A percentile compares a stretch with the other conserved stretches of the same genome.
These are phyloP conservation scores for Agrotis segetum DNA, from an alignment of 2,888 invertebrate genomes.

Conservation along the genomic window DNA sequence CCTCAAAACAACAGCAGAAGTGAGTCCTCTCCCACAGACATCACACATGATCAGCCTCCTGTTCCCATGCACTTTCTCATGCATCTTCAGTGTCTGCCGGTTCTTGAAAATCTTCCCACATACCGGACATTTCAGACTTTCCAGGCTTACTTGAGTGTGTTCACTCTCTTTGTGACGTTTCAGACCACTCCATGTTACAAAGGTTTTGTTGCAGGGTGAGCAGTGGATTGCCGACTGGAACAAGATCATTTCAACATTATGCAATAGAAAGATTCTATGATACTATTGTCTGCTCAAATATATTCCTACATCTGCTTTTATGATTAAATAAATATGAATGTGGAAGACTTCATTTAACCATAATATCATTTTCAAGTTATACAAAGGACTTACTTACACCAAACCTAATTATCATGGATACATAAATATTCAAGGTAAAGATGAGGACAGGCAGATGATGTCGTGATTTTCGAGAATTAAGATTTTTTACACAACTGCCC, in stretches of 20 bases:
- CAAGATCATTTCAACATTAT: too few relatives aligned
- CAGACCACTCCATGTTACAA: constrained; percentile 81
- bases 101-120: constrained; percentile 85
- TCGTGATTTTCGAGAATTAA: too few relatives aligned
- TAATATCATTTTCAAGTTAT: background rate
- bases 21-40: constrained; percentile 83
- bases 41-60: constrained; percentile 80
- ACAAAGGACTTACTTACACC: too few relatives aligned
- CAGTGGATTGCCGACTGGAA: constrained; percentile 76
- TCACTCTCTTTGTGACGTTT: constrained; percentile 79
- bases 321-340: too few relatives aligned
- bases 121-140: constrained; percentile 76
- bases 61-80: constrained; percentile 77
- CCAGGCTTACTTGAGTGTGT: constrained; percentile 76
- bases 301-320: too few relatives aligned
- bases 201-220: constrained; percentile 80
- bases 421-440: too few relatives aligned
- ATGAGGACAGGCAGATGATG: too few relatives aligned
- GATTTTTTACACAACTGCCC: too few relatives aligned
- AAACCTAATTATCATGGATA: too few relatives aligned
- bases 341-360: background rate
- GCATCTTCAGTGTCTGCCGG: constrained; percentile 78
- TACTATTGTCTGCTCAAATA: too few relatives aligned
- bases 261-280: too few relatives aligned
- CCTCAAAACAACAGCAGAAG: constrained; percentile 76